Base-by-base conservation (phyloP, 2,113 vertebrate species). In the Aldabrachelys gigantea region DNA sequence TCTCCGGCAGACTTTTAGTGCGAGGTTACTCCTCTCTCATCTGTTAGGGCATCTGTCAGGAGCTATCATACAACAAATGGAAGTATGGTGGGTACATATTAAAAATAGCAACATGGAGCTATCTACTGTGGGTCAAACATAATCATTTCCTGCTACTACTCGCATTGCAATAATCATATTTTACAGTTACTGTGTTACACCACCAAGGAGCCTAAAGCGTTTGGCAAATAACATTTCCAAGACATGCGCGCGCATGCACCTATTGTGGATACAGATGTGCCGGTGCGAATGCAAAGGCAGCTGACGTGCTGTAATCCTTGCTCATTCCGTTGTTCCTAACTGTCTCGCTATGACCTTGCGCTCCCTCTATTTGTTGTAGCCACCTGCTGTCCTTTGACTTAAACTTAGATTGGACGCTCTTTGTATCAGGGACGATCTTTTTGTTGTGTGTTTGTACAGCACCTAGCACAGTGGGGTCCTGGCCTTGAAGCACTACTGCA, bases 31-130 rank as follows among this genome's bases (percentile, higher is more conserved):
- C 62, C 56, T 54, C 53, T 82, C 76, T 76, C 57, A 56, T 21
- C 89, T 93, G 50, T 75, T 59, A 49, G 80, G 91, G 84, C 84
- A 84, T 13, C 38, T 85, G 87, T 80, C 84, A 88, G 93, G 87
- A 87, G 91, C 47, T 91, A 62, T 52, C 89, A 62, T 57, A 44
- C 52, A 38, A 24, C 69, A 52, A 80, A 85, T 53, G 49, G 35
- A 29, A 80, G 69, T 19, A 8, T 12, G 35, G 17, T 24, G 81
- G 75, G 83, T 53, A 19, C 25, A 1, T 16, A 52, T 75, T 85
- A 62, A 82, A 91, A 89, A 65, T 56, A 93, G 17, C 84, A 65
- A 35, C 65, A 35, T 5, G 83, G 24, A 87, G 84, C 89, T 3
- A 5, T 27, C n/a, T 24, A 44, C 41, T 76, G 38, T 76, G 75